These are phyloP conservation scores for Chrysemys picta DNA, from an alignment of 2,113 vertebrate species.

Conservation along the genomic window DNA sequence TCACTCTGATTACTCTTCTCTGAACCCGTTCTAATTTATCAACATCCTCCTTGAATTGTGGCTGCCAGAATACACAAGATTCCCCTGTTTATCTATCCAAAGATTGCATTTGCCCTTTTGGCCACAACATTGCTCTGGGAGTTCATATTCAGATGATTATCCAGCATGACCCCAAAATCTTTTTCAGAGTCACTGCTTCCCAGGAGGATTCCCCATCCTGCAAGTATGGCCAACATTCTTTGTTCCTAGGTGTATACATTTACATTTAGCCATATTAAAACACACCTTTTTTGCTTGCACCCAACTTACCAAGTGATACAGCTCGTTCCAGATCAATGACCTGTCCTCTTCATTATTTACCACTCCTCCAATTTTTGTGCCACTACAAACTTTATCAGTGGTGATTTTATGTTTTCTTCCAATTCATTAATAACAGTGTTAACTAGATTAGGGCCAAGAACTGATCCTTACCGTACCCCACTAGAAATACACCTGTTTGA, in stretches of 20 bases:
- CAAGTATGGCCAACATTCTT: not conserved
- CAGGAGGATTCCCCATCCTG: not conserved
- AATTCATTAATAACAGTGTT: too few species aligned
- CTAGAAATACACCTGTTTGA: too few species aligned
- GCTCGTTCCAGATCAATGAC: not conserved
- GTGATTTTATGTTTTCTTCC: not conserved
- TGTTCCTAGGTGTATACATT: not conserved
- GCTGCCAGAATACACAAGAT: not conserved
- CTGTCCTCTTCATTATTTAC: not conserved
- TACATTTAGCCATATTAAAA: not conserved
- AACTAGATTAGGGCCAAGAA: too few species aligned
- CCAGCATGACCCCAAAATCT: not conserved
- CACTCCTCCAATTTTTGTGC: not conserved
- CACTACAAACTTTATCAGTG: not conserved
- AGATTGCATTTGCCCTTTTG: not conserved
- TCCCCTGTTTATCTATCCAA: not conserved
- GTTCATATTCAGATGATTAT: not conserved
- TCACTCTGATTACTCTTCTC: not conserved
- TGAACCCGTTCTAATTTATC: not conserved
- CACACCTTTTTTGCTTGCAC: too few species aligned
- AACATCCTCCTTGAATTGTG: not conserved
- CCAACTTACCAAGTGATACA: not conserved
- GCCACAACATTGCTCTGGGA: not conserved
- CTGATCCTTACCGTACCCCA: too few species aligned
- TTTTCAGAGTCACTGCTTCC: not conserved